These are phyloP conservation scores for Drosophila sordidapex DNA, from an alignment of 2,888 invertebrate species.

Conservation along the genomic window DNA sequence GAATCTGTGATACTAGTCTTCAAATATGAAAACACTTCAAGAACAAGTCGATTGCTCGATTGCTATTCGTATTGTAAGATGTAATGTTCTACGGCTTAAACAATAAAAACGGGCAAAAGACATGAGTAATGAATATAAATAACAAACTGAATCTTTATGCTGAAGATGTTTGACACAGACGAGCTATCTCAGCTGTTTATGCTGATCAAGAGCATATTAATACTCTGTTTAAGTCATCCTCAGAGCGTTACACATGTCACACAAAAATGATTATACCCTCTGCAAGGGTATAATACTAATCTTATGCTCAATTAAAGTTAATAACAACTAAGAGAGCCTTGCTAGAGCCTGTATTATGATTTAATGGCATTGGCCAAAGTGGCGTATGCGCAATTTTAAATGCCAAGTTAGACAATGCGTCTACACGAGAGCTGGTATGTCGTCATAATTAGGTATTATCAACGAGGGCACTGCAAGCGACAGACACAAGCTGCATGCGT, in stretches of 20 bases:
- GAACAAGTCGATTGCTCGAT: not conserved
- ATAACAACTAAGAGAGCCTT: not conserved
- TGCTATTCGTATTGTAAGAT: not conserved
- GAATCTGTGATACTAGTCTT: not conserved
- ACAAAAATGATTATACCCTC: not conserved
- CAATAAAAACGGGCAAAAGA: not conserved
- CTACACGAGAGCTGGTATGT: not conserved
- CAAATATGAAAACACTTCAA: not conserved
- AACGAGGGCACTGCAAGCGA: conserved; percentile 51
- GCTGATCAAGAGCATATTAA: not conserved
- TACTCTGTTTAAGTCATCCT: not conserved
- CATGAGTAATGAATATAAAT: not conserved
- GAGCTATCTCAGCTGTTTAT: not conserved
- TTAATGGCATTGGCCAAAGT: conserved; percentile 8
- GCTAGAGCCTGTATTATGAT: not conserved
- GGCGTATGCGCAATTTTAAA: conserved; percentile 39
- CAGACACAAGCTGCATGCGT: conserved; percentile 23
- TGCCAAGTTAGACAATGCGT: conserved; percentile 1
- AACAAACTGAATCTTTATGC: too few species aligned
- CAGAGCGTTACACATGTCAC: not conserved
- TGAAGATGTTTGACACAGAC: not conserved
- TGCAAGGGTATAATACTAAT: not conserved
- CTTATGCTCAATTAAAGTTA: not conserved
- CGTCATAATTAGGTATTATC: conserved; percentile 60
- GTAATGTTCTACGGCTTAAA: not conserved